phyloP scores from a whole-genome alignment of 2,113 vertebrate species.

The Pheucticus melanocephalus region DNA sequence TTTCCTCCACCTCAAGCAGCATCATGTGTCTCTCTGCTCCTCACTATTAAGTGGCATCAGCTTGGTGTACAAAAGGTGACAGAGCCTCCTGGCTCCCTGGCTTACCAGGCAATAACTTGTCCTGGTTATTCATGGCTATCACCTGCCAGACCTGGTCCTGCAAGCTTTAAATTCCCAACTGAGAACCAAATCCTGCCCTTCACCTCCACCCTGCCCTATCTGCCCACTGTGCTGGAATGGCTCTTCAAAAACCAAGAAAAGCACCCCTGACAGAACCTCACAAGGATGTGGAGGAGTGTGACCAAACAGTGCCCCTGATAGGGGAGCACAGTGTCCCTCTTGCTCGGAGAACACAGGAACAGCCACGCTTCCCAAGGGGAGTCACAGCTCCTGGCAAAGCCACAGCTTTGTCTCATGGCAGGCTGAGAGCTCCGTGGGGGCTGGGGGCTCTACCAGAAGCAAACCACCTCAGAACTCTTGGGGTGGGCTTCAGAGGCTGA shows the following conservation, averaged over 20 bases:
- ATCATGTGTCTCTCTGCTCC: neutral
- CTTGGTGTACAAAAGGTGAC: neutral
- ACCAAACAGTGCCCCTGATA: neutral
- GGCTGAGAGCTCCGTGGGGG: neutral
- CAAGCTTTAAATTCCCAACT: neutral
- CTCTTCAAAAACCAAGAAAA: constrained; percentile 2
- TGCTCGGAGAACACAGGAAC: accelerated
- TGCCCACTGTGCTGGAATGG: neutral
- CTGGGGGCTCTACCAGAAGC: neutral
- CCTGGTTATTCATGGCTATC: neutral
- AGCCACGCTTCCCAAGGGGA: neutral
- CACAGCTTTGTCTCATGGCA: neutral
- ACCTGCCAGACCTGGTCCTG: neutral
- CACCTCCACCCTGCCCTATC: neutral
- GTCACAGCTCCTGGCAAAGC: neutral
- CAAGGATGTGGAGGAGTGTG: neutral
- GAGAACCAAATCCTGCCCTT: neutral
- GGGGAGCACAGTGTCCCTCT: neutral
- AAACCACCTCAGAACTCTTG: neutral
- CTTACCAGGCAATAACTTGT: neutral
- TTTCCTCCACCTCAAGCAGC: neutral
- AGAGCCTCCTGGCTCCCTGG: neutral
- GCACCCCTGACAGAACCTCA: neutral
- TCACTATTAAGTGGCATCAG: neutral
- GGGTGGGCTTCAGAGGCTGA: neutral